A percentile compares a stretch with the other conserved stretches of the same genome.
phyloP scores from a whole-genome alignment of 2,797 vertebrate genomes.

The Arrhamphus sclerolepis region DNA sequence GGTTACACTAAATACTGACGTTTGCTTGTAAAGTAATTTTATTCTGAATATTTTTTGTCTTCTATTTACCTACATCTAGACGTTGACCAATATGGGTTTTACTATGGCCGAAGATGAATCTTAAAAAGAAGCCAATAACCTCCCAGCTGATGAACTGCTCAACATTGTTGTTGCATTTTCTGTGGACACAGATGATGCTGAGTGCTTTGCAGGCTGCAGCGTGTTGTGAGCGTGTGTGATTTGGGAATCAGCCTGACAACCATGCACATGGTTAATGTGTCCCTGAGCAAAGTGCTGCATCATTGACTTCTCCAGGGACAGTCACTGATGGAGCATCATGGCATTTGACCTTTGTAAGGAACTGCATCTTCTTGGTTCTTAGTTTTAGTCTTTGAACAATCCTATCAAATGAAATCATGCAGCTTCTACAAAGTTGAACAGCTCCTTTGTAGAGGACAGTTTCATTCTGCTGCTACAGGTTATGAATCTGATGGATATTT shows the following conservation, averaged over 20 bases:
- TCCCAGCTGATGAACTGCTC: too few relatives aligned
- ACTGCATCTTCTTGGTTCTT: neutral
- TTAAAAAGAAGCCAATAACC: too few relatives aligned
- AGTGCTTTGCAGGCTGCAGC: constrained; percentile 11
- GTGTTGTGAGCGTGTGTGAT: constrained; percentile 1
- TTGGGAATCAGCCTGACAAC: constrained; percentile 15
- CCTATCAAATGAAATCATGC: neutral
- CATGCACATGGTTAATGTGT: constrained; percentile 28
- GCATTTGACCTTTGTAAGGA: neutral
- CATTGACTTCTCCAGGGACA: constrained; percentile 36
- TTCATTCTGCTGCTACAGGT: constrained; percentile 13
- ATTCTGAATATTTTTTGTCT: too few relatives aligned
- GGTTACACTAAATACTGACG: too few relatives aligned
- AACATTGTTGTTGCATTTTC: too few relatives aligned
- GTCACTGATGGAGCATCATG: constrained; percentile 1
- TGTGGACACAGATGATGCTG: constrained; percentile 4
- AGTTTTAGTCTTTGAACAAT: neutral
- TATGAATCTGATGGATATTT: constrained; percentile 10
- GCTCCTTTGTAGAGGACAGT: neutral
- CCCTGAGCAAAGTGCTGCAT: constrained; percentile 47
- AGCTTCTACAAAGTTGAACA: constrained; percentile 2
- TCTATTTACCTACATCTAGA: too few relatives aligned
- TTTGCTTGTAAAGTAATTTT: too few relatives aligned
- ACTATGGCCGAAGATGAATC: too few relatives aligned
- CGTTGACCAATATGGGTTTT: too few relatives aligned